These are phyloP conservation scores for Chloromyia formosa DNA, from an alignment of 2,888 invertebrate species.

Conservation along the genomic window DNA sequence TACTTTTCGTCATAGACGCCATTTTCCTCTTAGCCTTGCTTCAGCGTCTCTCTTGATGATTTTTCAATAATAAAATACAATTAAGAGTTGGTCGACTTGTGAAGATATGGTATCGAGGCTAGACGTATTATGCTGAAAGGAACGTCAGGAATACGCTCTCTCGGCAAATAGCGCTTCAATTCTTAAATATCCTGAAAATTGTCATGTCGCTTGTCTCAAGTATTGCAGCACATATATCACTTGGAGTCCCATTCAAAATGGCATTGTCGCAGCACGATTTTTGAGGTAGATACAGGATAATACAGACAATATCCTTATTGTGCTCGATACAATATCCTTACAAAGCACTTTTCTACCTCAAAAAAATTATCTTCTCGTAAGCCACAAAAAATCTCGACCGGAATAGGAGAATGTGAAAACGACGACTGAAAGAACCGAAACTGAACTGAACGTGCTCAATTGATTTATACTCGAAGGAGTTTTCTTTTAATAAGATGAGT, in stretches of 20 bases:
- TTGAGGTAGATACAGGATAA: slow-evolving; percentile 2
- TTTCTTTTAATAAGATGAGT: slow-evolving; percentile 46
- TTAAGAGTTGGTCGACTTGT: neutral
- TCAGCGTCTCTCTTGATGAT: neutral
- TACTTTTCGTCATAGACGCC: neutral
- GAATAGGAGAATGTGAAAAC: neutral
- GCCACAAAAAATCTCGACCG: slow-evolving; percentile 3
- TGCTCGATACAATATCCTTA: slow-evolving; percentile 34
- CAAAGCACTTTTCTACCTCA: slow-evolving; percentile 27
- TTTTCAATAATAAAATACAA: slow-evolving; percentile 37
- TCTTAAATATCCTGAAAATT: slow-evolving; percentile 5
- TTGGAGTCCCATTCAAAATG: slow-evolving; percentile 4
- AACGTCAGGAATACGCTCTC: neutral
- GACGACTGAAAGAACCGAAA: slow-evolving; percentile 12
- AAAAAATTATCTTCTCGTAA: slow-evolving; percentile 10
- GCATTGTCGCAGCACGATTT: slow-evolving; percentile 37
- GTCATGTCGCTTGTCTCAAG: slow-evolving; percentile 37
- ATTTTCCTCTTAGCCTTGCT: slow-evolving; percentile 11
- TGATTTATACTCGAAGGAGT: slow-evolving; percentile 47
- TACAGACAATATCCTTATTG: slow-evolving; percentile 16
- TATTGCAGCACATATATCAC: neutral
- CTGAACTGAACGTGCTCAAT: slow-evolving; percentile 48
- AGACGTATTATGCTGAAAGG: neutral
- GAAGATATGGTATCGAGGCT: neutral
- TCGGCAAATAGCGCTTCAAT: neutral